These are phyloP conservation scores for Nerophis ophidion DNA, from an alignment of 2,113 vertebrate species.

Conservation along the genomic window DNA sequence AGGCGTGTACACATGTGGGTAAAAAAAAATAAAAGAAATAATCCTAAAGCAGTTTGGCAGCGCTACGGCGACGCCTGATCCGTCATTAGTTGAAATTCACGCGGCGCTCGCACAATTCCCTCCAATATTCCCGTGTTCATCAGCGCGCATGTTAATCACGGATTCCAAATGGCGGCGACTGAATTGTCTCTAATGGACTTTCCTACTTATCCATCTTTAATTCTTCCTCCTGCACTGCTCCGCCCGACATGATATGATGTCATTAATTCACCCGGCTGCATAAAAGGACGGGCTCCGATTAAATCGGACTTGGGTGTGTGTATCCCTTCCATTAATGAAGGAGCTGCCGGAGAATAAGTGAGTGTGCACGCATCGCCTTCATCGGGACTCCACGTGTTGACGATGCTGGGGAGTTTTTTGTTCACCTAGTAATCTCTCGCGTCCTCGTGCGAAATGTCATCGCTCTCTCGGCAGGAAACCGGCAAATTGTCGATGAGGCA, in stretches of 20 bases:
- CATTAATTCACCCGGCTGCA: conserved; percentile 59
- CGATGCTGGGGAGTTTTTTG: conserved; percentile 9
- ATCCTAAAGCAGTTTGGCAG: conserved; percentile 25
- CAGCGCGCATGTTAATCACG: conserved; percentile 55
- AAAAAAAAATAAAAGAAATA: too few species aligned
- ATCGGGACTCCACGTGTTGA: too few species aligned
- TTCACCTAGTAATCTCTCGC: conserved; percentile 25
- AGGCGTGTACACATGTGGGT: conserved; percentile 31
- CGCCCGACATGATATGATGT: conserved; percentile 37
- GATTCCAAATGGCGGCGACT: conserved; percentile 44
- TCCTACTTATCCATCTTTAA: conserved; percentile 47
- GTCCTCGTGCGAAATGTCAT: conserved; percentile 28
- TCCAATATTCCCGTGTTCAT: conserved; percentile 49
- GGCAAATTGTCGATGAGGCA: conserved; percentile 37
- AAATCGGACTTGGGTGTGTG: conserved; percentile 44
- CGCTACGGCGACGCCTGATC: conserved; percentile 55
- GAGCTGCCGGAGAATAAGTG: conserved; percentile 12
- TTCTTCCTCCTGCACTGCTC: conserved; percentile 37
- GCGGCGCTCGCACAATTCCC: conserved; percentile 22
- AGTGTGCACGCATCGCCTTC: too few species aligned
- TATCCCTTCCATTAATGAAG: conserved; percentile 51
- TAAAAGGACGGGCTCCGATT: conserved; percentile 43
- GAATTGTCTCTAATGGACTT: conserved; percentile 60
- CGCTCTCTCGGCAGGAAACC: background rate
- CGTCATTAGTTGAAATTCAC: conserved; percentile 60